A percentile compares a stretch with the other conserved stretches of the same genome.
phyloP scores from a whole-genome alignment of 1,140 invertebrate species.

The Geopemphigus sp. region DNA sequence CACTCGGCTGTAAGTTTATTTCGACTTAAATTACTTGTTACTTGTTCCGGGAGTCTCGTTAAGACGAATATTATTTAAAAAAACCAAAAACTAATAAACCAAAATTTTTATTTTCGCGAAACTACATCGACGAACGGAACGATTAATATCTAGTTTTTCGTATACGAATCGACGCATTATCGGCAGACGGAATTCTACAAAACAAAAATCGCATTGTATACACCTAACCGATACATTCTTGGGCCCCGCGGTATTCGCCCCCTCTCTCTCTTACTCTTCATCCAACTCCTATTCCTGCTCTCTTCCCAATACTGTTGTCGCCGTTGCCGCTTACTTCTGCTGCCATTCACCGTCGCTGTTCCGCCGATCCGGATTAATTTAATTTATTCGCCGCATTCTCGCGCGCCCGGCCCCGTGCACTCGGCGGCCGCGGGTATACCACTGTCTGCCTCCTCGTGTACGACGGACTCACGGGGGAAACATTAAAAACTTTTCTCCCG shows the following conservation, averaged over 20 bases:
- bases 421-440: neutral
- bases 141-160: too few relatives aligned
- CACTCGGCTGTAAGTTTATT: too few relatives aligned
- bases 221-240: neutral
- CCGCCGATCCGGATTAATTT: slow-evolving; percentile 26
- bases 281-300: slow-evolving; percentile 13
- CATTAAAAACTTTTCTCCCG: slow-evolving; percentile 48
- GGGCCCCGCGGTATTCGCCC: too few relatives aligned
- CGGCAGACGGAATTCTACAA: neutral
- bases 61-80: too few relatives aligned
- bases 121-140: too few relatives aligned
- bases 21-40: too few relatives aligned
- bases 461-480: slow-evolving; percentile 27
- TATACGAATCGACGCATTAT: neutral
- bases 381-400: slow-evolving; percentile 45
- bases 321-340: too few relatives aligned
- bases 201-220: neutral
- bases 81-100: too few relatives aligned
- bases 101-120: too few relatives aligned
- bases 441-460: neutral
- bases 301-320: neutral
- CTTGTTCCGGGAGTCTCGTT: too few relatives aligned
- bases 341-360: neutral
- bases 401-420: neutral
- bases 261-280: too few relatives aligned